Evolutionary conservation across 2,113 vertebrate species (phyloP).

Genomic region (Mystacornis crossleyi): DNA sequence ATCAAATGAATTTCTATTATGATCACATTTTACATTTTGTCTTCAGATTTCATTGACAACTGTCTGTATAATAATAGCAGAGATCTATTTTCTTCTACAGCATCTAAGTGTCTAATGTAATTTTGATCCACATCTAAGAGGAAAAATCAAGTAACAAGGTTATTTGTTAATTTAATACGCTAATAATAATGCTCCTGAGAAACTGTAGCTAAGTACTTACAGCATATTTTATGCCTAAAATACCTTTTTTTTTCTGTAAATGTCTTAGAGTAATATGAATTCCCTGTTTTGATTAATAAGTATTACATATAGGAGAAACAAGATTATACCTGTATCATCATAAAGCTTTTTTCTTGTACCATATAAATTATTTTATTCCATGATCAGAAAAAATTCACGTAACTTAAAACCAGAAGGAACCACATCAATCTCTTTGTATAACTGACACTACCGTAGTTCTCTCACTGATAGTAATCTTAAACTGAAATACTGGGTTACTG

Average conservation of each 20-base stretch:
- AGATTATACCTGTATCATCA: neutral
- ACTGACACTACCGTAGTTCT: neutral
- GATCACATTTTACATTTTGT: neutral
- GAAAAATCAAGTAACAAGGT: neutral
- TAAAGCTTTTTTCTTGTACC: neutral
- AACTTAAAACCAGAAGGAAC: neutral
- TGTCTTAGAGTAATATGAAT: neutral
- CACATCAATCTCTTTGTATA: neutral
- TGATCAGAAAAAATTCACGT: neutral
- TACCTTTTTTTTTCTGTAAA: neutral
- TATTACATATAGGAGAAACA: neutral
- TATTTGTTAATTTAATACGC: neutral
- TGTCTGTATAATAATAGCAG: neutral
- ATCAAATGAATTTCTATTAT: neutral
- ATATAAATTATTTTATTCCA: neutral
- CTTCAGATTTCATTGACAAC: neutral
- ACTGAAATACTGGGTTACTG: neutral
- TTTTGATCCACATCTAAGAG: neutral
- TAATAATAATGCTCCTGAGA: neutral
- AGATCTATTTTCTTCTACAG: neutral
- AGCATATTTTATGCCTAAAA: neutral
- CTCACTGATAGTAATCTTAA: neutral
- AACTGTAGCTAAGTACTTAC: neutral
- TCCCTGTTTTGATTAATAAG: neutral
- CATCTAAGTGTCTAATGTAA: neutral